A percentile compares a stretch with the other conserved stretches of the same genome.
Evolutionary conservation across 37 sponge, comb jelly and placozoan species (phyloP).

Genomic region (Beroe ovata): DNA sequence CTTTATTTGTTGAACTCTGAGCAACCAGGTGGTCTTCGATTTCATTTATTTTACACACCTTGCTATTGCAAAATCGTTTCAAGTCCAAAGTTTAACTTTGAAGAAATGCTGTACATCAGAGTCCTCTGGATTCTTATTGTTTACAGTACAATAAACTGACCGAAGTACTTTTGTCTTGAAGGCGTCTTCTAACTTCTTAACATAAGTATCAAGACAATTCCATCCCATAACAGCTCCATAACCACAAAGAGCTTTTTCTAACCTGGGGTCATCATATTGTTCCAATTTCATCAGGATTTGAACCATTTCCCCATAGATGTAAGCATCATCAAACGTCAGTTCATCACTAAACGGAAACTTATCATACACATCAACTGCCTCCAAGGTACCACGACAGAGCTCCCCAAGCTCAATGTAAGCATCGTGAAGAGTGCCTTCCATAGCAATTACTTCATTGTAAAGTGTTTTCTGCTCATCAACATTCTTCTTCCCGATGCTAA

Average conservation of each 20-base stretch:
- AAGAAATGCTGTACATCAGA: constrained; percentile 88
- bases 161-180: constrained; percentile 84
- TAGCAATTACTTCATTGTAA: constrained; percentile 79
- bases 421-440: constrained; percentile 86
- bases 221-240: constrained; percentile 89
- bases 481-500: constrained; percentile 60
- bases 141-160: constrained; percentile 84
- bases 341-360: constrained; percentile 87
- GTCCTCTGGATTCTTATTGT: constrained; percentile 80
- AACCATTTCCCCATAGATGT: constrained; percentile 89
- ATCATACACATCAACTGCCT: constrained; percentile 85
- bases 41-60: too few species aligned
- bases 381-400: constrained; percentile 75
- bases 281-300: constrained; percentile 82
- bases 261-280: constrained; percentile 77
- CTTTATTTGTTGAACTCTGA: too few species aligned
- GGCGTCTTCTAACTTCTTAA: constrained; percentile 79
- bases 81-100: constrained; percentile 70
- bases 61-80: too few species aligned
- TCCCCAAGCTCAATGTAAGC: constrained; percentile 97
- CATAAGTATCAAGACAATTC: constrained; percentile 84
- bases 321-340: constrained; percentile 93
- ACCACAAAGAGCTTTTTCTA: constrained; percentile 76
- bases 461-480: constrained; percentile 71
- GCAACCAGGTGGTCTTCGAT: too few species aligned